Evolutionary conservation across 2,113 vertebrate genomes (phyloP).

Genomic region (Equus przewalskii): DNA sequence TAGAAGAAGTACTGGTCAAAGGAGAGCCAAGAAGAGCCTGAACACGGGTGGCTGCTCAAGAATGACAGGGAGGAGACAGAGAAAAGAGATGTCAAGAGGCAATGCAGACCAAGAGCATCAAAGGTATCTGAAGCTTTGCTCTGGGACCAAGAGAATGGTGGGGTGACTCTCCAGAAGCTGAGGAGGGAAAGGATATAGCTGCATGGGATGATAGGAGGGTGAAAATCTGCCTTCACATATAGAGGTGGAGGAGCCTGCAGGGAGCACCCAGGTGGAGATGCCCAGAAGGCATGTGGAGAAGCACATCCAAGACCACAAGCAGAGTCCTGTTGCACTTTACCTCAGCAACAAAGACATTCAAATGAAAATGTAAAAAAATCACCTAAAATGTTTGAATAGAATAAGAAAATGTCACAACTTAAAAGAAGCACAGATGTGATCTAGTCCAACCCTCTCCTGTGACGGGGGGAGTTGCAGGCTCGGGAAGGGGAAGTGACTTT

Average conservation of each 20-base stretch:
- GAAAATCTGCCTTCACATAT: not conserved
- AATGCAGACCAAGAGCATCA: rapidly evolving
- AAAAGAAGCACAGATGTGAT: not conserved
- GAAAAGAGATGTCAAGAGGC: not conserved
- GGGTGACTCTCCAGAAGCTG: not conserved
- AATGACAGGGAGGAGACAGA: not conserved
- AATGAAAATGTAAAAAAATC: not conserved
- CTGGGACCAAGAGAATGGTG: not conserved
- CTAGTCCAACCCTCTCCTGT: not conserved
- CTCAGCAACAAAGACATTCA: not conserved
- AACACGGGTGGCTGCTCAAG: not conserved
- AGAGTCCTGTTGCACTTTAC: not conserved
- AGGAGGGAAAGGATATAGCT: not conserved
- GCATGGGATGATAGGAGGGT: not conserved
- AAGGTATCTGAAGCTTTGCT: not conserved
- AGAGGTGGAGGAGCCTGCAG: not conserved
- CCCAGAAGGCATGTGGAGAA: not conserved
- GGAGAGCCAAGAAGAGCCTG: not conserved
- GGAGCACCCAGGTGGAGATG: not conserved
- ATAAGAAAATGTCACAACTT: not conserved
- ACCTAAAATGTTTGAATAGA: not conserved
- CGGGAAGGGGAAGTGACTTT: not conserved
- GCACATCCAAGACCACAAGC: not conserved
- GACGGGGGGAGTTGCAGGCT: not conserved
- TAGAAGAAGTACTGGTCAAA: not conserved